A percentile compares a stretch with the other conserved stretches of the same genome.
Conservation (phyloP, 2,113 vertebrate species). For the Chamaetylas fuelleborni region DNA sequence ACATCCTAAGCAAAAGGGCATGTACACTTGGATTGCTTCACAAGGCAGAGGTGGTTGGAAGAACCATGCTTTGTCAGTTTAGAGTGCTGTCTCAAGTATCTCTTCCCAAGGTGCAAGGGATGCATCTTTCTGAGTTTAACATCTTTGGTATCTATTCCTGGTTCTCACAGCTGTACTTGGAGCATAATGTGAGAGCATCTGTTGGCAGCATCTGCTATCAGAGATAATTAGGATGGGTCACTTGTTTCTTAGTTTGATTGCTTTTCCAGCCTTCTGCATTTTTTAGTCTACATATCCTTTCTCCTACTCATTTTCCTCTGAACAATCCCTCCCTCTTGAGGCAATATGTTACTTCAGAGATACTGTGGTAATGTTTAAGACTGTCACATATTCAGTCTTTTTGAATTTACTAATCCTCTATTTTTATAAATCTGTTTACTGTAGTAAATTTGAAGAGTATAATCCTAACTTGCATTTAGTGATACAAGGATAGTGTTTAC, state of each 20-base stretch:
- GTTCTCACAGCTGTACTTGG: conserved; percentile 16
- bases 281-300: not conserved
- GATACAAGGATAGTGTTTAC: not conserved
- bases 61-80: not conserved
- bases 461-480: not conserved
- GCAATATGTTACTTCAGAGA: not conserved
- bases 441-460: not conserved
- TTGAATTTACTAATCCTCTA: not conserved
- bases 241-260: conserved; percentile 23
- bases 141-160: not conserved
- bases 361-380: not conserved
- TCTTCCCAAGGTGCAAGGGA: not conserved
- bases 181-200: conserved; percentile 43
- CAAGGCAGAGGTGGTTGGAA: not conserved
- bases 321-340: not conserved
- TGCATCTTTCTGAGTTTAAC: not conserved
- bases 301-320: not conserved
- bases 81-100: not conserved
- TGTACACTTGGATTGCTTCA: not conserved
- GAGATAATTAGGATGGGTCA: conserved; percentile 40
- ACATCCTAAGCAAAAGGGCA: not conserved
- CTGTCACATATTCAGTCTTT: not conserved
- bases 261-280: not conserved
- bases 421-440: not conserved
- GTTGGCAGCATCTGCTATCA: conserved; percentile 44